A percentile compares a stretch with the other conserved stretches of the same genome.
Evolutionary conservation across 2,113 vertebrate species (phyloP).

Genomic region (Equus quagga): DNA sequence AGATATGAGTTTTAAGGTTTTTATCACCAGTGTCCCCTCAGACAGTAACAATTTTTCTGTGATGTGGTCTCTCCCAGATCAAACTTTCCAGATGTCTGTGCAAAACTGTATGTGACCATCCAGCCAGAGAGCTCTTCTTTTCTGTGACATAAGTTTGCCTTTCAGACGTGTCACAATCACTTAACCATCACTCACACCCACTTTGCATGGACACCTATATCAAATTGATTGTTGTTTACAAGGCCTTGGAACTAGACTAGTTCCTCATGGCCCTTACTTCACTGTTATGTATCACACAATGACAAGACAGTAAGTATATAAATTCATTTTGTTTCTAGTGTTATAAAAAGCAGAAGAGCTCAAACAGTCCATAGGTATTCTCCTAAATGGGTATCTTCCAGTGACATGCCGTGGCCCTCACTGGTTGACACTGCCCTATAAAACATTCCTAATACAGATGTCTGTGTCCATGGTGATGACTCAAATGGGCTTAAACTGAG

Average conservation of each 20-base stretch:
- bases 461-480: neutral
- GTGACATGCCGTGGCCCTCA: neutral
- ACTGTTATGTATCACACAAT: neutral
- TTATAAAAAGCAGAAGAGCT: conserved; percentile 8
- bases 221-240: conserved; percentile 19
- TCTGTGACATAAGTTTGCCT: conserved; percentile 47
- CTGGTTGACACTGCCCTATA: neutral
- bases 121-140: neutral
- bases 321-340: conserved; percentile 30
- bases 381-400: neutral
- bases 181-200: neutral
- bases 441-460: neutral
- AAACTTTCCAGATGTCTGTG: conserved; percentile 26
- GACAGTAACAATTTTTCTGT: conserved; percentile 1
- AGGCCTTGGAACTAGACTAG: neutral
- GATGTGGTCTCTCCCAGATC: conserved; percentile 16
- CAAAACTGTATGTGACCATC: neutral
- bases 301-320: conserved; percentile 27
- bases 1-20: neutral
- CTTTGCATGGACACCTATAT: neutral
- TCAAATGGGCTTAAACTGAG: neutral
- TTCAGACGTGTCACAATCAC: conserved; percentile 47
- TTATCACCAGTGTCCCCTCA: neutral
- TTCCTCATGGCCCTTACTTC: neutral
- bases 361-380: neutral